These are phyloP conservation scores for Eutrigla gurnardus DNA, from an alignment of 2,797 vertebrate genomes.

Conservation along the genomic window DNA sequence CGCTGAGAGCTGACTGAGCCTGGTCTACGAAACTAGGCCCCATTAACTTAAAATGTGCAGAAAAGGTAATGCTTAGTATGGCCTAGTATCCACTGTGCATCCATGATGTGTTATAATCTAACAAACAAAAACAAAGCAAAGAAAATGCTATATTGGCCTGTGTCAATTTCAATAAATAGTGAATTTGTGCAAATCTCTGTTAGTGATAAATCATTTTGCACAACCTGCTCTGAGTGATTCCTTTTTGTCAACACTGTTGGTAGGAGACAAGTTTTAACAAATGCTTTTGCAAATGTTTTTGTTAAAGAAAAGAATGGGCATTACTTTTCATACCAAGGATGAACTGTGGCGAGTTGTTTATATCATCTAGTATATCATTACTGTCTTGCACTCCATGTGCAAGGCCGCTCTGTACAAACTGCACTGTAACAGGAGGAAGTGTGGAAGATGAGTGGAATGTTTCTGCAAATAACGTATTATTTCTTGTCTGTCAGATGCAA, in stretches of 20 bases:
- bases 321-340: neutral
- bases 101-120: neutral
- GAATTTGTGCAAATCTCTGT: neutral
- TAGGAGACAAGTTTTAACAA: neutral
- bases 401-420: slow-evolving; percentile 11
- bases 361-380: neutral
- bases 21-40: too few relatives aligned
- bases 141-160: neutral
- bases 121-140: neutral
- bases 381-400: slow-evolving; percentile 6
- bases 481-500: slow-evolving; percentile 57
- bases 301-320: neutral
- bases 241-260: neutral
- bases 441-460: slow-evolving; percentile 45
- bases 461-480: slow-evolving; percentile 51
- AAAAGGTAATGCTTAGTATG: too few relatives aligned
- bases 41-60: too few relatives aligned
- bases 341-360: neutral
- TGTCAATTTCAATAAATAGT: neutral
- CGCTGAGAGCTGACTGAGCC: too few relatives aligned
- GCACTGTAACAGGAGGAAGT: slow-evolving; percentile 40
- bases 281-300: neutral
- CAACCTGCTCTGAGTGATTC: neutral
- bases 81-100: neutral
- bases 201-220: neutral